Evolutionary conservation across 2,888 invertebrate species (phyloP), one percentile per base, ranked within the genome.

Genomic region (Lithophane leautieri): DNA sequence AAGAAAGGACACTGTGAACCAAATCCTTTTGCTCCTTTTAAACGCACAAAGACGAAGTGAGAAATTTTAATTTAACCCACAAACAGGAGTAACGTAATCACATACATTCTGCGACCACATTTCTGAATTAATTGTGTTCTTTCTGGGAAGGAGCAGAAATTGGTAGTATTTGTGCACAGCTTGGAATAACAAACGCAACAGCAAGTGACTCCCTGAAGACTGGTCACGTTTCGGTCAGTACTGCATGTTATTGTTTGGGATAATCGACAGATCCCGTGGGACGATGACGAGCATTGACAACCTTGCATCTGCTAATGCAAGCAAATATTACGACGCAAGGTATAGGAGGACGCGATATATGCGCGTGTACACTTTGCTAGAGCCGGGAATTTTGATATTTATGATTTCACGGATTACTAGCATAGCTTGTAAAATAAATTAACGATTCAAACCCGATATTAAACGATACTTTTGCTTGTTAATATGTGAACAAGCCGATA

Each of bases 221-320:
- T 74, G 82, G 86, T 89, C 91, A 91, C 92, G 91, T 90, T 76
- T 84, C 78, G 77, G 81, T 76, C 82, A 83, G 82, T 65, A 72
- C 70, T 68, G 83, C 79, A 78, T 90, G 90, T 90, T 90, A 89
- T 92, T 92, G 91, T 92, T 91, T 90, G 91, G 86, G 92, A 92
- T 93, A 91, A 92, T 89, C 90, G 82, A 80, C 89, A 87, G 88
- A 89, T 92, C 93, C 91, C 92, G 75, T 83, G 92, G 92, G 92
- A 94, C 86, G 81, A 79, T 86, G 88, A 89, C 83, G 83, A 86
- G 85, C 85, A 85, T 73, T 89, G 89, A 90, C 88, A 86, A 86
- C 82, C 89, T 94, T 94, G 94, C 95, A 95, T 95, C 95, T 95
- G 95, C 92, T 92, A 90, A 88, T 90, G 93, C 93, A 93, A 93